Conservation (phyloP, 2,797 vertebrate species). For the Pipistrellus pygmaeus region DNA sequence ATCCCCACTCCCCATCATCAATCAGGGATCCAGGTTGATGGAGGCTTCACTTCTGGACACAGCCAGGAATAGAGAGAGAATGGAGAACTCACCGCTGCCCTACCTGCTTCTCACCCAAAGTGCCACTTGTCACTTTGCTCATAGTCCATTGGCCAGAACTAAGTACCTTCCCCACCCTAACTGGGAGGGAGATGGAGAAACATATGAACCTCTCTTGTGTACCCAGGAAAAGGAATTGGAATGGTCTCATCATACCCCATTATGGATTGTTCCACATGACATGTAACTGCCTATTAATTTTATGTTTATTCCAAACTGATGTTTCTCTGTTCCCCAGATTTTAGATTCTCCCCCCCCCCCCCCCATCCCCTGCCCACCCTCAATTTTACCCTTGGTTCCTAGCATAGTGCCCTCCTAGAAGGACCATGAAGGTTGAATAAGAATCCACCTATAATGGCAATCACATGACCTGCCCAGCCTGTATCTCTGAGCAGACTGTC, state of each 20-base stretch:
- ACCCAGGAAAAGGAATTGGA: neutral
- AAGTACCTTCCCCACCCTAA: neutral
- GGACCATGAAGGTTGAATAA: neutral
- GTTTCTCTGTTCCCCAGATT: neutral
- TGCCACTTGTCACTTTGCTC: too few species aligned
- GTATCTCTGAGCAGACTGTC: fast-evolving
- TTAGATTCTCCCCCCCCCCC: fast-evolving
- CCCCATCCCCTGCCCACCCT: too few species aligned
- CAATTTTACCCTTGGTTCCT: neutral
- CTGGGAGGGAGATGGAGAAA: neutral
- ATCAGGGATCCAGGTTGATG: neutral
- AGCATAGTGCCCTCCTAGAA: neutral
- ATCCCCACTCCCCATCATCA: fast-evolving
- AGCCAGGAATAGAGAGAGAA: neutral
- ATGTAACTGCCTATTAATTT: neutral
- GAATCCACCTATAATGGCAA: neutral
- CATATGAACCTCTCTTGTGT: fast-evolving
- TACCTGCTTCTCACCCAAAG: neutral
- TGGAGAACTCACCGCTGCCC: neutral
- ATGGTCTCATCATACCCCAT: fast-evolving
- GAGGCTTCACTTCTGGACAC: neutral
- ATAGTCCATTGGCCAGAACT: neutral
- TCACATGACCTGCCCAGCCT: fast-evolving
- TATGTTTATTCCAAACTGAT: fast-evolving
- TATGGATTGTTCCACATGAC: fast-evolving